Evolutionary conservation across 2,888 invertebrate genomes (phyloP).

Genomic region (Prenolepis imparis): DNA sequence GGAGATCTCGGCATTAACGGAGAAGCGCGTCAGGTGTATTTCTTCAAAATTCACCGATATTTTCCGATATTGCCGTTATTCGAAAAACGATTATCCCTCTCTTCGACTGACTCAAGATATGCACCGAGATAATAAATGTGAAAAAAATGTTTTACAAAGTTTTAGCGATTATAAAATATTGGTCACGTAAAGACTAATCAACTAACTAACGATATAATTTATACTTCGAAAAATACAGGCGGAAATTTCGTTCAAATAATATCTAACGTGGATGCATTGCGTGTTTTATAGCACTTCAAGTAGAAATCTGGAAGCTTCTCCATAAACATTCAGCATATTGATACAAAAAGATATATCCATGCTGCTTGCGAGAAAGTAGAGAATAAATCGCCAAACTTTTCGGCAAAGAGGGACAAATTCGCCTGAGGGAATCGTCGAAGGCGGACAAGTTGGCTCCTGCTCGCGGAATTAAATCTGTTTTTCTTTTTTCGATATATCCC

Average conservation of each 20-base stretch:
- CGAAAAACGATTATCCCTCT: constrained; percentile 45
- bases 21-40: constrained; percentile 64
- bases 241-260: neutral
- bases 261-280: constrained; percentile 33
- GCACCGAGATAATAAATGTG: neutral
- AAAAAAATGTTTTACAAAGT: neutral
- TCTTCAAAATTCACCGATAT: constrained; percentile 35
- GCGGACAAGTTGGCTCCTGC: constrained; percentile 46
- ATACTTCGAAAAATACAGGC: neutral
- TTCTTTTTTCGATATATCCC: constrained; percentile 39
- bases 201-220: neutral
- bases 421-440: constrained; percentile 56
- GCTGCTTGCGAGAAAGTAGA: constrained; percentile 75
- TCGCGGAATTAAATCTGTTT: constrained; percentile 55
- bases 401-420: constrained; percentile 66
- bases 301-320: constrained; percentile 75
- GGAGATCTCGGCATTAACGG: constrained; percentile 49
- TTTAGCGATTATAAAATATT: constrained; percentile 10
- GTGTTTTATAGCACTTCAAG: constrained; percentile 72
- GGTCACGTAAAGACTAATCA: neutral
- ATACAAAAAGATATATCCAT: constrained; percentile 78
- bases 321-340: constrained; percentile 77
- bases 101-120: constrained; percentile 12
- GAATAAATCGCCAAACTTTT: constrained; percentile 82
- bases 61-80: constrained; percentile 1